Evolutionary conservation across 1,140 invertebrate genomes (phyloP).

Genomic region (Dendroctonus ponderosae): DNA sequence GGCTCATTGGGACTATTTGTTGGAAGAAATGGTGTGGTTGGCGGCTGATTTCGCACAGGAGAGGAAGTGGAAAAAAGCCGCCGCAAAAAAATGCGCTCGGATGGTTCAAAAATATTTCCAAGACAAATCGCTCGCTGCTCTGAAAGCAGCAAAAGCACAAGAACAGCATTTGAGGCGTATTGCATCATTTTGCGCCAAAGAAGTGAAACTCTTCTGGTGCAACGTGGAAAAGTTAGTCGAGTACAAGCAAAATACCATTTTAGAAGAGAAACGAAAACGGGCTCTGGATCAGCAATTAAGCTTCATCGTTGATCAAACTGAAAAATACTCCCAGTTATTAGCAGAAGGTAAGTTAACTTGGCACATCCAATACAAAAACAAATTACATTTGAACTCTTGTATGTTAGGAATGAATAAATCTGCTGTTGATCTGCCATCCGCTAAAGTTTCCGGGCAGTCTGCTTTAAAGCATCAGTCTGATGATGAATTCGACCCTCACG

Average conservation of each 20-base stretch:
- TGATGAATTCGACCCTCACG: conserved; percentile 78
- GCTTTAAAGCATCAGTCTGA: conserved; percentile 55
- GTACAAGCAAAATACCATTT: conserved; percentile 86
- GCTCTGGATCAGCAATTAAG: conserved; percentile 96
- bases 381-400: no score
- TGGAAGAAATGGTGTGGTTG: conserved; percentile 99
- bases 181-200: conserved; percentile 87
- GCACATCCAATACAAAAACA: no score
- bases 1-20: conserved; percentile 97
- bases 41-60: conserved; percentile 97
- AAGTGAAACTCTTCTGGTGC: conserved; percentile 92
- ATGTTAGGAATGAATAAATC: conserved; percentile 60
- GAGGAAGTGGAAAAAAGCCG: conserved; percentile 95
- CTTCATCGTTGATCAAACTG: conserved; percentile 98
- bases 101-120: conserved; percentile 96
- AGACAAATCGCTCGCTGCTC: conserved; percentile 85
- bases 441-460: conserved; percentile 49
- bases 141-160: conserved; percentile 89
- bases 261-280: conserved; percentile 94
- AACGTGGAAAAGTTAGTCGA: conserved; percentile 97
- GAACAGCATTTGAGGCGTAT: conserved; percentile 82
- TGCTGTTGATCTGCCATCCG: conserved; percentile 44
- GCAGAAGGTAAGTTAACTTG: conserved; percentile 62
- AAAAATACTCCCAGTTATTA: conserved; percentile 92
- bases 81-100: conserved; percentile 86